Evolutionary conservation across 1,140 invertebrate genomes (phyloP), one percentile per base, ranked within the genome.

Genomic region (Drosophila neocordata): DNA sequence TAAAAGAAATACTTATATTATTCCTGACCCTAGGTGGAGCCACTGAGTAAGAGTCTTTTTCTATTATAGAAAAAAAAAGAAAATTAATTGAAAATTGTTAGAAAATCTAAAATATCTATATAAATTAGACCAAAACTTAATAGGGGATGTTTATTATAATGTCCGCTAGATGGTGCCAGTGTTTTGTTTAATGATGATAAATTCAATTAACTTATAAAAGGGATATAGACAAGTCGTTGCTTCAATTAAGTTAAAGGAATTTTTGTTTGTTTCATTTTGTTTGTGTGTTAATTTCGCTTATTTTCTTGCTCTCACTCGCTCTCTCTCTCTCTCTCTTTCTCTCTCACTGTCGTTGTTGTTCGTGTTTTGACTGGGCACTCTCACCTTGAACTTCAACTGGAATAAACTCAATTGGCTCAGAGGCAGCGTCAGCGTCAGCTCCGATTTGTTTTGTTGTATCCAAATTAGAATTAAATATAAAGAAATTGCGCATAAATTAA

Each of bases 331-430:
- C 52, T 27, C 22, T 55, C 52, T 38, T 5, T 5, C 37, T 55
- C 52, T 53, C 0, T 24, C 8, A 66, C 27, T 55, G 53, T 44
- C 52, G 44, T 71, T 53, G 38, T 61, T 53, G 24, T 53, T 59
- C 38, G 31, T 72, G 60, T 63, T 77, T 69, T 48, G 70, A 70
- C 66, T 65, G 59, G 35, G 37, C 67, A 35, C 62, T 78, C 65
- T 85, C 64, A 79, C 82, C 82, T 85, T 85, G 82, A 85, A 85
- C 82, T 85, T 85, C 82, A 85, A 85, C 82, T 85, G 78, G 56
- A 87, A 85, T 87, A 82, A 87, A 85, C 82, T 85, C 74, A 48
- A 48, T 48, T 48, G 41, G 41, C 41, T 74, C 67, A 62, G 69
- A 73, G 70, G 35, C 58, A 44, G 60, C 51, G 27, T 31, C 35